Percentiles rank a stretch among this genome's conserved stretches.
Conservation (phyloP, 2,797 vertebrate genomes). For the Xerus rutilus region DNA sequence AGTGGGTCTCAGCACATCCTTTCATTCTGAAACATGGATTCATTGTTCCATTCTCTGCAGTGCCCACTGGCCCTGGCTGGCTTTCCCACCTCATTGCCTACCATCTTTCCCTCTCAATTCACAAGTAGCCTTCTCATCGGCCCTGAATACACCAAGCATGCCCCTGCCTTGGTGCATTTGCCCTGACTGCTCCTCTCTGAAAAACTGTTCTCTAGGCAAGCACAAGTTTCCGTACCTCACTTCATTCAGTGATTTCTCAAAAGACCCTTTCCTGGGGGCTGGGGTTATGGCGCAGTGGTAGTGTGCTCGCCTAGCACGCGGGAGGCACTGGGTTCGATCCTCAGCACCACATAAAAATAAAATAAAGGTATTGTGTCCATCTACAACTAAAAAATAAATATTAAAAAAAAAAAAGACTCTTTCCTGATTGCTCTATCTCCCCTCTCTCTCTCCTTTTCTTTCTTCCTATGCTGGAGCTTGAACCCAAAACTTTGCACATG, state of each 20-base stretch:
- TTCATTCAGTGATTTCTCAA: not conserved
- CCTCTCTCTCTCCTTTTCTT: not conserved
- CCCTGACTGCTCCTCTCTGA: not conserved
- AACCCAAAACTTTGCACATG: not conserved
- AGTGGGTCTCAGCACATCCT: not conserved
- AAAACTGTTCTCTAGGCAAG: not conserved
- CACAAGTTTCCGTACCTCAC: not conserved
- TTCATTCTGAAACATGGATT: not conserved
- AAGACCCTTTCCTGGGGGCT: not conserved
- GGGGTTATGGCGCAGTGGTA: too few species aligned
- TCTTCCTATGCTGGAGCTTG: not conserved
- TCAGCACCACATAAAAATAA: too few species aligned
- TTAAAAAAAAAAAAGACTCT: not conserved
- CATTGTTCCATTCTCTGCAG: not conserved
- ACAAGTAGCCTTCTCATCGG: not conserved
- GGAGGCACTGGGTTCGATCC: too few species aligned
- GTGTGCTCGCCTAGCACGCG: too few species aligned
- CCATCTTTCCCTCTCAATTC: not conserved
- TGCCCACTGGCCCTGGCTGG: not conserved
- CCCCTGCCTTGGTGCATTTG: not conserved
- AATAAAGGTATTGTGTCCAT: too few species aligned
- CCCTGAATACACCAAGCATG: not conserved
- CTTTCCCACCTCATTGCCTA: not conserved
- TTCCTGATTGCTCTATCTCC: not conserved
- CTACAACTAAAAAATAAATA: too few species aligned